Percentiles rank a stretch among this genome's conserved stretches.
These are phyloP conservation scores for Spialia ferax DNA, from an alignment of 2,888 invertebrate species.

Conservation along the genomic window DNA sequence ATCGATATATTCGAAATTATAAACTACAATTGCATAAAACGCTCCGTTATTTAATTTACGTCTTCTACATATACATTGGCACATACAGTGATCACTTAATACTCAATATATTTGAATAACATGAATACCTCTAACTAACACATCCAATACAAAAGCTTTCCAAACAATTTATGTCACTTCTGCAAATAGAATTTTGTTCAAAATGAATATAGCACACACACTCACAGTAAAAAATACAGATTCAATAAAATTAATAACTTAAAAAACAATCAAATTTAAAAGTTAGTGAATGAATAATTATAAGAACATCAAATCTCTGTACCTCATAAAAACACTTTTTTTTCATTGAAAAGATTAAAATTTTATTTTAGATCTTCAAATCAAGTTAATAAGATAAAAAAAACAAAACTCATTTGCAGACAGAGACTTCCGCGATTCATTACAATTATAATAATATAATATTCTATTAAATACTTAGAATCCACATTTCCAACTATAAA, in stretches of 20 bases:
- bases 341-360: too few species aligned
- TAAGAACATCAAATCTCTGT: too few species aligned
- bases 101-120: slow-evolving; percentile 64
- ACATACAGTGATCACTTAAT: slow-evolving; percentile 80
- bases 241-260: too few species aligned
- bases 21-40: slow-evolving; percentile 9
- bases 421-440: slow-evolving; percentile 19
- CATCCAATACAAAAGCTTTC: slow-evolving; percentile 62
- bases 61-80: slow-evolving; percentile 79
- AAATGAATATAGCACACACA: too few species aligned
- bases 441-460: background rate
- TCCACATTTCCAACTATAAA: slow-evolving; percentile 60
- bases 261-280: too few species aligned
- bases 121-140: slow-evolving; percentile 49
- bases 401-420: slow-evolving; percentile 26
- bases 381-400: background rate
- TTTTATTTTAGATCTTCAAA: too few species aligned
- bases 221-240: too few species aligned
- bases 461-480: slow-evolving; percentile 51
- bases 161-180: slow-evolving; percentile 26
- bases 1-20: background rate
- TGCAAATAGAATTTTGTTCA: slow-evolving; percentile 38
- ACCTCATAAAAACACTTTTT: too few species aligned
- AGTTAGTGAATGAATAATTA: too few species aligned
- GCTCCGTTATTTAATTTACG: slow-evolving; percentile 54